Evolutionary conservation across 1,140 invertebrate genomes (phyloP).

Genomic region (Polypedilum vanderplanki): DNA sequence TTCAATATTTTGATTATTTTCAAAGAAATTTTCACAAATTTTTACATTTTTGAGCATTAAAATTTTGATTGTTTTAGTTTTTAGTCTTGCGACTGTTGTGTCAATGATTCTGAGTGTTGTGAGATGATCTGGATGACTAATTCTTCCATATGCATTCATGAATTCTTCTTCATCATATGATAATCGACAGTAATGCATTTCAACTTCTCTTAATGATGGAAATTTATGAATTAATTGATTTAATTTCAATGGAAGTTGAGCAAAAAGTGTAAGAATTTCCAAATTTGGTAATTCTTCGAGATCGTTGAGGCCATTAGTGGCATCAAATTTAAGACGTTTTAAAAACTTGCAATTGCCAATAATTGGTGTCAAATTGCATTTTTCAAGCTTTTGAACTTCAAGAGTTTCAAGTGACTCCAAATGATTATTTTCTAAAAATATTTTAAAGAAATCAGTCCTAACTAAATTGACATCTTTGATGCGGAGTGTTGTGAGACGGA

Average conservation of each 20-base stretch:
- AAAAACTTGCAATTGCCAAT: neutral
- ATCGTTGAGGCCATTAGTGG: neutral
- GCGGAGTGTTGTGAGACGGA: neutral
- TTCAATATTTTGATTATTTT: neutral
- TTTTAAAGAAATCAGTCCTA: neutral
- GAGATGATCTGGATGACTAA: neutral
- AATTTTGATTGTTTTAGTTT: neutral
- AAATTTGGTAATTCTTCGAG: neutral
- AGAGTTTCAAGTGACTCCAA: neutral
- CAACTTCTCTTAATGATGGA: neutral
- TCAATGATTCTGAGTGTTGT: neutral
- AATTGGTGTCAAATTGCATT: neutral
- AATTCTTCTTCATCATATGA: slow-evolving; percentile 5
- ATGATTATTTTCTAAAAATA: neutral
- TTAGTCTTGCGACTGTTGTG: neutral
- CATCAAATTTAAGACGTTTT: neutral
- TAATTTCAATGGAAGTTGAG: neutral
- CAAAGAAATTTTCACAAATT: neutral
- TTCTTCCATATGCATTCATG: neutral
- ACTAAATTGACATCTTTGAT: neutral
- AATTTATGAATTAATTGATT: slow-evolving; percentile 8
- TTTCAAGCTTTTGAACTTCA: neutral
- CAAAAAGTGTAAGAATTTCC: neutral
- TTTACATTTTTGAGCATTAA: neutral
- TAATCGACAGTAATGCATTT: neutral